Evolutionary conservation across 1,140 invertebrate genomes (phyloP).

Genomic region (Parapsyche elsis): DNA sequence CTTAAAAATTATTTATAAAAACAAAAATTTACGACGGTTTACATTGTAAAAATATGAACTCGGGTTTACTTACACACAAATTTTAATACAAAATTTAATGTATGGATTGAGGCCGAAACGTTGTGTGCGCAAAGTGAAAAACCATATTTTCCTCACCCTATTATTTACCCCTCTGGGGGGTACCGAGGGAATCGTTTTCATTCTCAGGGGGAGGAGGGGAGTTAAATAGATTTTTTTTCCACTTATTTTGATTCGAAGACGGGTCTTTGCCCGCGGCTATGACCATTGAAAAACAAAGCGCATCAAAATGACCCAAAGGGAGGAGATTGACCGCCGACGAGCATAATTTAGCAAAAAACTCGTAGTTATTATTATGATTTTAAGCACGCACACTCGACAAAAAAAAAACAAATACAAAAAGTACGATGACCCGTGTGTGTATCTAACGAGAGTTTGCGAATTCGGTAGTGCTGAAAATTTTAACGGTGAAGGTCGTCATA

Average conservation of each 20-base stretch:
- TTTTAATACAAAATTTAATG: conserved; percentile 19
- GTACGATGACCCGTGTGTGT: too few relatives aligned
- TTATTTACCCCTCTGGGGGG: neutral
- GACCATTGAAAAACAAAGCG: neutral
- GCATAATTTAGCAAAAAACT: conserved; percentile 1
- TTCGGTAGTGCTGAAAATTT: too few relatives aligned
- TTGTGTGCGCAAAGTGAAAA: neutral
- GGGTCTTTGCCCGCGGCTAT: neutral
- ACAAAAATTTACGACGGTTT: neutral
- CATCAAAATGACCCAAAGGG: neutral
- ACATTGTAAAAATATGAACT: neutral
- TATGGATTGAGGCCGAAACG: neutral
- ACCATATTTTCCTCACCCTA: neutral
- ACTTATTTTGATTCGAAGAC: neutral
- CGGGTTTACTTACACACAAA: neutral
- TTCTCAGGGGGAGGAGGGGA: neutral
- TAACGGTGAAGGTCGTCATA: too few relatives aligned
- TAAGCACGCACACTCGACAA: too few relatives aligned
- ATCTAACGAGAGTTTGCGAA: too few relatives aligned
- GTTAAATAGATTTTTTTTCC: neutral
- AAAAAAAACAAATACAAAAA: too few relatives aligned
- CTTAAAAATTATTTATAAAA: neutral
- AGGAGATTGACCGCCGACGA: conserved; percentile 10
- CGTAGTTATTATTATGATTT: too few relatives aligned
- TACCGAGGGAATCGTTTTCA: neutral